phyloP scores from a whole-genome alignment of 1,140 invertebrate species.

The Aculops lycopersici region DNA sequence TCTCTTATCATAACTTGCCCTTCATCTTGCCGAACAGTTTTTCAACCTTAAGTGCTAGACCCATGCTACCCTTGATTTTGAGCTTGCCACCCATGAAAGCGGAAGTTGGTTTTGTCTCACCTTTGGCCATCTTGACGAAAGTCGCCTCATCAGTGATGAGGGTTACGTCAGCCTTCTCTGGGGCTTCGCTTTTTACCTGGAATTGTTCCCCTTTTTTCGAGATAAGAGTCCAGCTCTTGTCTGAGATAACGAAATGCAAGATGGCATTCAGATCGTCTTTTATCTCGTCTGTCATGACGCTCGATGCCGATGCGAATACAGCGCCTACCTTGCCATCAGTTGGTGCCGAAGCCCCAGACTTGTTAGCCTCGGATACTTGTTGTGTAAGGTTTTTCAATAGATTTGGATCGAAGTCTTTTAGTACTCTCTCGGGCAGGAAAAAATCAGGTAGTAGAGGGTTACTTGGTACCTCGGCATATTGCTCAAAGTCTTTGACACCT shows the following conservation, averaged over 20 bases:
- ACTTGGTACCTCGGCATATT: conserved; percentile 52
- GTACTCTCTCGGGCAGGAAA: conserved; percentile 34
- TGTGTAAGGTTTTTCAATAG: neutral
- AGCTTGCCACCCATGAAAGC: conserved; percentile 89
- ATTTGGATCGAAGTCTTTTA: conserved; percentile 7
- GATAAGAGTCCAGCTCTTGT: conserved; percentile 7
- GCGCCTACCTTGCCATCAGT: too few relatives aligned
- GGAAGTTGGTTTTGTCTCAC: conserved; percentile 37
- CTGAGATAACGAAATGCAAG: conserved; percentile 6
- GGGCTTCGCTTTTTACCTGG: neutral
- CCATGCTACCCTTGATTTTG: conserved; percentile 66
- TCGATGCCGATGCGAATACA: neutral
- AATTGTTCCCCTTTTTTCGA: conserved; percentile 4
- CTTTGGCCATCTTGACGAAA: conserved; percentile 23
- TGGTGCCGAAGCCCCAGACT: neutral
- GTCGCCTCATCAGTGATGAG: conserved; percentile 38
- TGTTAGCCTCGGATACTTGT: neutral
- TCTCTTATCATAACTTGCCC: conserved; percentile 27
- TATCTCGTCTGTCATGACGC: conserved; percentile 5
- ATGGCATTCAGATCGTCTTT: conserved; percentile 8
- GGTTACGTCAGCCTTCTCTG: conserved; percentile 35
- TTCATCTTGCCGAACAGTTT: conserved; percentile 59
- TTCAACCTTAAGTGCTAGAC: conserved; percentile 79
- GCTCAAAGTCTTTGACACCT: conserved; percentile 47
- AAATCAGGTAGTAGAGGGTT: conserved; percentile 48